Evolutionary conservation across 2,113 vertebrate species (phyloP).

Genomic region (Callipepla squamata): DNA sequence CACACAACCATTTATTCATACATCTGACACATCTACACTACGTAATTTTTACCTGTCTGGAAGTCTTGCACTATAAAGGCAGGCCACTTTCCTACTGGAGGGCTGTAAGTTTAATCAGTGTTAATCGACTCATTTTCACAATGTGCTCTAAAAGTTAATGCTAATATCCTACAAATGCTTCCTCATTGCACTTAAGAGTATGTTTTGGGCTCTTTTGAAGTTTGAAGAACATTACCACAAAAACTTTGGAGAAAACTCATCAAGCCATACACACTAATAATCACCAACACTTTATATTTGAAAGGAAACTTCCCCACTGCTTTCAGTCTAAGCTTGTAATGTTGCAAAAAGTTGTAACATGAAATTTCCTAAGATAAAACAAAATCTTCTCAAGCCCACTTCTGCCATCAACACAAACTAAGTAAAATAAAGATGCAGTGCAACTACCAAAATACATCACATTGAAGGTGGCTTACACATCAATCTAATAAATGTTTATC

Average conservation of each 20-base stretch:
- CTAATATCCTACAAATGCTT: background rate
- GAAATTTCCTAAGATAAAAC: background rate
- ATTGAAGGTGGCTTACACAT: background rate
- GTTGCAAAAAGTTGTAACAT: too few species aligned
- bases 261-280: background rate
- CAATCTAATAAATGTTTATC: constrained; percentile 25
- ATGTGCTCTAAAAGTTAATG: background rate
- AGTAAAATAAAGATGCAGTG: background rate
- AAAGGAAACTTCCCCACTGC: background rate
- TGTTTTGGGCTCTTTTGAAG: background rate
- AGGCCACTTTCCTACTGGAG: background rate
- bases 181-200: background rate
- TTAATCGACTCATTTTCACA: background rate
- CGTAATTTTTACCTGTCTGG: background rate
- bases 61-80: background rate
- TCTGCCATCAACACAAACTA: background rate
- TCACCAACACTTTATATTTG: background rate
- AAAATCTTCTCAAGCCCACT: background rate
- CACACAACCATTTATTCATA: background rate
- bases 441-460: background rate
- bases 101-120: background rate
- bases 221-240: background rate
- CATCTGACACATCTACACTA: background rate
- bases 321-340: background rate
- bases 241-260: background rate